Evolutionary conservation across 1,140 invertebrate genomes (phyloP).

Genomic region (Muscidifurax raptorellus): DNA sequence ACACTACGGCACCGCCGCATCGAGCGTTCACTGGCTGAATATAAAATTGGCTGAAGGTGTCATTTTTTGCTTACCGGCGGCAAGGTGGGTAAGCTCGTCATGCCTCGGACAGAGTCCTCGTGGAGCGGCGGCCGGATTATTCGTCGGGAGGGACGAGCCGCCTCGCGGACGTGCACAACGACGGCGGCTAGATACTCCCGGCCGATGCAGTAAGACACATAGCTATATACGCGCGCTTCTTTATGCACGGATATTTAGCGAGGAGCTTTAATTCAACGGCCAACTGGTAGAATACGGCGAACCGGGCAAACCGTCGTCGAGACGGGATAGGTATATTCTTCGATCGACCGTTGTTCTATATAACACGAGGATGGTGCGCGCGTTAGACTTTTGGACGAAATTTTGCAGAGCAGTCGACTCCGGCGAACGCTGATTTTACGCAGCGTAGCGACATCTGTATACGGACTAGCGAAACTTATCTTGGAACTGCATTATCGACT

Average conservation of each 20-base stretch:
- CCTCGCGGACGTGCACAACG: background rate
- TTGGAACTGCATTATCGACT: too few relatives aligned
- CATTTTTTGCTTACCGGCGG: conserved; percentile 45
- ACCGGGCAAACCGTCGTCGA: too few relatives aligned
- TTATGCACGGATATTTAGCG: background rate
- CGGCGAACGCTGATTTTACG: too few relatives aligned
- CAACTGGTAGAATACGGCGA: background rate
- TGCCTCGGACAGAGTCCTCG: conserved; percentile 17
- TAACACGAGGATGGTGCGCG: background rate
- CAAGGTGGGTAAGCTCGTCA: conserved; percentile 42
- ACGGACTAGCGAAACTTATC: too few relatives aligned
- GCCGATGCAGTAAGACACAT: background rate
- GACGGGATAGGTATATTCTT: background rate
- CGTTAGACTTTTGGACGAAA: too few relatives aligned
- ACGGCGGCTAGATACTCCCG: background rate
- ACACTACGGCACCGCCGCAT: background rate
- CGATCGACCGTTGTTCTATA: background rate
- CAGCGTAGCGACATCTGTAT: too few relatives aligned
- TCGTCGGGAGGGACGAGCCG: background rate
- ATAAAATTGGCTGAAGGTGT: background rate
- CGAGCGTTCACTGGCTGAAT: background rate
- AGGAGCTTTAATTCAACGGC: background rate
- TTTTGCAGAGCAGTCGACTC: too few relatives aligned
- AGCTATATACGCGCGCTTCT: background rate
- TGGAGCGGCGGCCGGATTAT: background rate